Percentiles rank a stretch among this genome's conserved stretches.
phyloP scores from a whole-genome alignment of 2,797 vertebrate species.

The Tadarida brasiliensis region DNA sequence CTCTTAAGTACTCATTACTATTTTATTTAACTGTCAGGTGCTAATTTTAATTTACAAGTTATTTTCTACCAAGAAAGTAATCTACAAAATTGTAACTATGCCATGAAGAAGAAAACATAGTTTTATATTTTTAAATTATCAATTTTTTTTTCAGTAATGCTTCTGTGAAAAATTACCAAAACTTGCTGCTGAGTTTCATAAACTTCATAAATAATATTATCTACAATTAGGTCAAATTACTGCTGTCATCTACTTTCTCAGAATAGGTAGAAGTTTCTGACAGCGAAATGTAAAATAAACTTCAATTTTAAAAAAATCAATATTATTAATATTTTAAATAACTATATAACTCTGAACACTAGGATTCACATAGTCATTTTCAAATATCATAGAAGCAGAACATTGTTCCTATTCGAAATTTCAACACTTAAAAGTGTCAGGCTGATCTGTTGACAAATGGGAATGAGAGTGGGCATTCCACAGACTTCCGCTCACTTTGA shows the following conservation, averaged over 20 bases:
- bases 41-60: background rate
- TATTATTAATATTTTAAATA: background rate
- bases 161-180: slow-evolving; percentile 17
- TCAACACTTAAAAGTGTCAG: background rate
- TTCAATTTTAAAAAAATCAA: slow-evolving; percentile 13
- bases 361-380: background rate
- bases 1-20: background rate
- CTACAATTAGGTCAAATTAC: slow-evolving; percentile 19
- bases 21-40: background rate
- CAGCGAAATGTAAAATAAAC: background rate
- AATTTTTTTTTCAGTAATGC: background rate
- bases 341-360: background rate
- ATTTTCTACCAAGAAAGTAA: background rate
- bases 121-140: background rate
- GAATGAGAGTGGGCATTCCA: background rate
- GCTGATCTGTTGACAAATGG: background rate
- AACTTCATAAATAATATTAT: slow-evolving; percentile 57
- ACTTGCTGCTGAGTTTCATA: background rate
- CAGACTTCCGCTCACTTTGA: background rate
- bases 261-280: background rate
- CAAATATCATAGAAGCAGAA: background rate
- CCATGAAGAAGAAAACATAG: background rate
- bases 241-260: background rate
- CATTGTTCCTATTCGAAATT: background rate
- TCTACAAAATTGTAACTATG: background rate